phyloP scores from a whole-genome alignment of 1,140 invertebrate genomes.

The Heliconius himera region DNA sequence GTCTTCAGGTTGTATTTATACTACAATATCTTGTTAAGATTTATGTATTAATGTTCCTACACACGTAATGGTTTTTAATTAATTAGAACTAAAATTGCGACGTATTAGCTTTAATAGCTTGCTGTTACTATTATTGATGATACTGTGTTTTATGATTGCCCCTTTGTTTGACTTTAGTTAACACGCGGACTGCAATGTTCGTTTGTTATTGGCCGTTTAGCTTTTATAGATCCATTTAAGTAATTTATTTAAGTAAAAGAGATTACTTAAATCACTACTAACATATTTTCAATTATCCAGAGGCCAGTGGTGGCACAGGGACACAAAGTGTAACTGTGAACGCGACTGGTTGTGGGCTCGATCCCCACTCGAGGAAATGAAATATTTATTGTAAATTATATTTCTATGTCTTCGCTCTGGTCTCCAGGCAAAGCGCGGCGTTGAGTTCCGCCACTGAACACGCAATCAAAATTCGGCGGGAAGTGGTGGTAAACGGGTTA shows the following conservation, averaged over 20 bases:
- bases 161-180: background rate
- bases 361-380: too few relatives aligned
- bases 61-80: background rate
- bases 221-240: background rate
- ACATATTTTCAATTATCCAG: too few relatives aligned
- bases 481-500: too few relatives aligned
- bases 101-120: background rate
- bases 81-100: constrained; percentile 2
- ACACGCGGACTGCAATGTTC: background rate
- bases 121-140: background rate
- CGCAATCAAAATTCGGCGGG: too few relatives aligned
- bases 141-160: background rate
- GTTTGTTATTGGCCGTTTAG: background rate
- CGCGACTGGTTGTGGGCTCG: too few relatives aligned
- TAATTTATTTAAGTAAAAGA: background rate
- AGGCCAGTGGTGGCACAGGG: too few relatives aligned
- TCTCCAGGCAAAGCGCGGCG: too few relatives aligned
- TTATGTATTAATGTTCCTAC: background rate
- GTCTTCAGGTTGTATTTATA: background rate
- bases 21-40: background rate
- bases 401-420: too few relatives aligned
- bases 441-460: too few relatives aligned
- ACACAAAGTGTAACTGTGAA: too few relatives aligned
- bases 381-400: too few relatives aligned
- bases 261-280: too few relatives aligned